Percentiles rank a stretch among this genome's conserved stretches.
Evolutionary conservation across 2,113 vertebrate species (phyloP).

Genomic region (Chamaetylas fuelleborni): DNA sequence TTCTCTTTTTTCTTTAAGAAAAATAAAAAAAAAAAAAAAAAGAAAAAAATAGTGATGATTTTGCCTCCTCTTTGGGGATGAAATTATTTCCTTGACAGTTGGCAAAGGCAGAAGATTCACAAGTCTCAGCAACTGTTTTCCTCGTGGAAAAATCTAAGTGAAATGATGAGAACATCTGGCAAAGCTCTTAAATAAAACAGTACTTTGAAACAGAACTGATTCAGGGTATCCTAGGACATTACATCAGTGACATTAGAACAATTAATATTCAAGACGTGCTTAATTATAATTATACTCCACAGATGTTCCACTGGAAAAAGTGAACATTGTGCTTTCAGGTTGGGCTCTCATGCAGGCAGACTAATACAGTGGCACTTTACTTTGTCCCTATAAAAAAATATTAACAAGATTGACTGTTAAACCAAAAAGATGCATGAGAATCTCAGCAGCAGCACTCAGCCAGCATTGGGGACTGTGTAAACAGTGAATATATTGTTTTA

Average conservation of each 20-base stretch:
- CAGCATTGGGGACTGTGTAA: neutral
- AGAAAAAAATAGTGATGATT: neutral
- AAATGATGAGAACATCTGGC: slow-evolving; percentile 70
- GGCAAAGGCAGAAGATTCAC: slow-evolving; percentile 44
- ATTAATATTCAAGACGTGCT: slow-evolving; percentile 68
- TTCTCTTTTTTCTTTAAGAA: neutral
- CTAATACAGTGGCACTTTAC: neutral
- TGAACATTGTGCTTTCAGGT: slow-evolving; percentile 19
- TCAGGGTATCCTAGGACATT: slow-evolving; percentile 53
- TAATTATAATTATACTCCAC: slow-evolving; percentile 65
- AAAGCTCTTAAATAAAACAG: slow-evolving; percentile 63
- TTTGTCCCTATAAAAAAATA: neutral
- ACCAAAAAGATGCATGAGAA: neutral
- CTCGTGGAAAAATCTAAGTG: slow-evolving; percentile 62
- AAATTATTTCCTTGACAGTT: slow-evolving; percentile 58
- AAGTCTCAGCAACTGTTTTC: slow-evolving; percentile 63
- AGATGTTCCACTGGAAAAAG: slow-evolving; percentile 54
- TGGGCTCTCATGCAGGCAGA: slow-evolving; percentile 42
- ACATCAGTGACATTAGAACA: slow-evolving; percentile 59
- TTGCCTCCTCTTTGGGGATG: slow-evolving; percentile 31
- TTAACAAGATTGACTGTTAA: neutral
- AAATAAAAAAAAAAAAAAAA: neutral
- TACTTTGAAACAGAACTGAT: slow-evolving; percentile 55
- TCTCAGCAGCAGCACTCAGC: neutral
- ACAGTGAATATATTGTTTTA: neutral